A percentile compares a stretch with the other conserved stretches of the same genome.
Conservation (phyloP, 2,113 vertebrate species). For the Xerus inauris region DNA sequence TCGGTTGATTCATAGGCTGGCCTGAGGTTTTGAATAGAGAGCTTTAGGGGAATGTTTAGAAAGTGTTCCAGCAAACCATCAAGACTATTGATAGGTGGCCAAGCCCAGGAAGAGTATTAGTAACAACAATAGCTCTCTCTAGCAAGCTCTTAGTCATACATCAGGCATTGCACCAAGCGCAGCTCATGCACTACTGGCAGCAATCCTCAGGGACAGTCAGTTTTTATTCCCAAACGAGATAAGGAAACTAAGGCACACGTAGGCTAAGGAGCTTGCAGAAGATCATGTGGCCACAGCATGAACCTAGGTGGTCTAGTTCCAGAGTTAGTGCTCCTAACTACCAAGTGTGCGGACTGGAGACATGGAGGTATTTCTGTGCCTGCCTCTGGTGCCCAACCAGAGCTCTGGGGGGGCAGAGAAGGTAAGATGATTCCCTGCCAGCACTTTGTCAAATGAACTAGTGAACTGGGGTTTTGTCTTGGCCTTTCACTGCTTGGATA, state of each 20-base stretch:
- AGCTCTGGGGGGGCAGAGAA: background rate
- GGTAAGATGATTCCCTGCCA: background rate
- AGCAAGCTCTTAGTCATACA: background rate
- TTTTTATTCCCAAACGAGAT: background rate
- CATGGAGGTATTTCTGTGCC: background rate
- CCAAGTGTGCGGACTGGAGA: background rate
- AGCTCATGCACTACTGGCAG: background rate
- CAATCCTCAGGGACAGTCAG: background rate
- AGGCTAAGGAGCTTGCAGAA: background rate
- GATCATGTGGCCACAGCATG: background rate
- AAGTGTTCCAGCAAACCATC: constrained; percentile 67
- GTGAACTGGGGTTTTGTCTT: background rate
- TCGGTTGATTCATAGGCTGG: constrained; percentile 70
- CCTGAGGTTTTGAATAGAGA: constrained; percentile 67
- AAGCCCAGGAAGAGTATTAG: constrained; percentile 45
- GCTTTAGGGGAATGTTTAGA: constrained; percentile 62
- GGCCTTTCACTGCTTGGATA: background rate
- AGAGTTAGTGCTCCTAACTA: background rate
- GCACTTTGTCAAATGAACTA: background rate
- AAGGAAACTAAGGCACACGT: background rate
- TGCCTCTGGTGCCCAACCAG: background rate
- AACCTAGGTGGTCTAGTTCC: background rate
- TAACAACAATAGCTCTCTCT: background rate
- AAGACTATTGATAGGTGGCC: constrained; percentile 66
- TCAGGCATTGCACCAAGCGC: background rate